Base-by-base conservation (phyloP, 2,113 vertebrate species). In the Paramormyrops kingsleyae region DNA sequence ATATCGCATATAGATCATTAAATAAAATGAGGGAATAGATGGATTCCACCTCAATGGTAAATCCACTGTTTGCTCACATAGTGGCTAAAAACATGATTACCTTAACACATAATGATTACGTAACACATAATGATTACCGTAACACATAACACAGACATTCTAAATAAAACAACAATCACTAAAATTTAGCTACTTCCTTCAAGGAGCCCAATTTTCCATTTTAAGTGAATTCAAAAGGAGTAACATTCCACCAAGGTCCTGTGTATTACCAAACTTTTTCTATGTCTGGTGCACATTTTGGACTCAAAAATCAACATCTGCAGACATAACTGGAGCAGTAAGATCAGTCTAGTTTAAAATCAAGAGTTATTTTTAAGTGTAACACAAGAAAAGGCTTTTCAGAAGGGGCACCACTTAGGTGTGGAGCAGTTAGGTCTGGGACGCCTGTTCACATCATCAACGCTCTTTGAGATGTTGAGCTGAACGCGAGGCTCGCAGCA, bases 351-450 rank as follows among this genome's bases (percentile, higher is more conserved):
- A 13, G 53, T 44, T 66, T n/a, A 59, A 66, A 88, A 62, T 87
- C 47, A n/a, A 87, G n/a, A 87, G 49, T 56, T 87, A 84, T 84
- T 84, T 46, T 84, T 84, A 84, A 84, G 83, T 84, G 46, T 87
- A 87, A 88, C 53, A 24, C 35, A 21, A 62, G 49, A 88, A 62
- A 42, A 24, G n/a, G 31, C 31, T 88, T 27, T 39, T 62, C 53
- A 62, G 31, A 19, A 9, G 42, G 31, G 21, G 35, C 56, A 24
- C 39, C 56, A 31, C 39, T 47, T 44, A 15, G 44, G 42, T 83
- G 74, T 83, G 49, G 52, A 13, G 39, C 89, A 42, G 50, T 85
- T 47, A 80, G 31, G 50, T 2, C 50, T 62, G 50, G 52, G 42
- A 59, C 47, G 52, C 21, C 89, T 85, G 89, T 59, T 85, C 52